Conservation (phyloP, 2,797 vertebrate species). For the Neosilurus mollespiculum region DNA sequence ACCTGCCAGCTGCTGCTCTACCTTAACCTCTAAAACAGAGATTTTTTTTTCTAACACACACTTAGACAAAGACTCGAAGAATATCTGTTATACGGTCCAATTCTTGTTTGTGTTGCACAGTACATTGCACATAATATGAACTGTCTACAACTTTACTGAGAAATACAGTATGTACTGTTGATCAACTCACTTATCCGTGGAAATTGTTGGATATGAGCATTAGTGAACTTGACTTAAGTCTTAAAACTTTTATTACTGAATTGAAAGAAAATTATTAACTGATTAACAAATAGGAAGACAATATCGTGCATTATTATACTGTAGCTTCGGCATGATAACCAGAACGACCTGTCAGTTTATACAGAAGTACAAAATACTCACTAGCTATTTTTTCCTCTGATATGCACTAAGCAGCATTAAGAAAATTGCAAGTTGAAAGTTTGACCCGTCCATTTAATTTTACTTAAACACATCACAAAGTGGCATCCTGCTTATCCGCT, state of each 20-base stretch:
- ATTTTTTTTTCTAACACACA: not conserved
- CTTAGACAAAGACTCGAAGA: not conserved
- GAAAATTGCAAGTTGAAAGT: constrained; percentile 4
- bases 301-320: not conserved
- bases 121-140: not conserved
- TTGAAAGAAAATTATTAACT: not conserved
- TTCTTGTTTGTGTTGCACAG: not conserved
- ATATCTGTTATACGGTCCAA: not conserved
- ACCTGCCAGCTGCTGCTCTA: not conserved
- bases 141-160: not conserved
- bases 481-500: not conserved
- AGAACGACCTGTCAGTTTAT: not conserved
- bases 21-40: not conserved
- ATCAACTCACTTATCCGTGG: not conserved
- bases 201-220: no score
- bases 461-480: not conserved
- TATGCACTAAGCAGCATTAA: not conserved
- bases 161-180: not conserved
- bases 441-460: not conserved
- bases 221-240: not conserved
- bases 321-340: not conserved
- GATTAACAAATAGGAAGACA: not conserved
- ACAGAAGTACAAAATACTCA: not conserved
- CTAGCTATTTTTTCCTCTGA: not conserved
- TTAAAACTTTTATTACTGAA: not conserved